phyloP scores from a whole-genome alignment of 2,113 vertebrate genomes.

The Pseudorasbora parva region DNA sequence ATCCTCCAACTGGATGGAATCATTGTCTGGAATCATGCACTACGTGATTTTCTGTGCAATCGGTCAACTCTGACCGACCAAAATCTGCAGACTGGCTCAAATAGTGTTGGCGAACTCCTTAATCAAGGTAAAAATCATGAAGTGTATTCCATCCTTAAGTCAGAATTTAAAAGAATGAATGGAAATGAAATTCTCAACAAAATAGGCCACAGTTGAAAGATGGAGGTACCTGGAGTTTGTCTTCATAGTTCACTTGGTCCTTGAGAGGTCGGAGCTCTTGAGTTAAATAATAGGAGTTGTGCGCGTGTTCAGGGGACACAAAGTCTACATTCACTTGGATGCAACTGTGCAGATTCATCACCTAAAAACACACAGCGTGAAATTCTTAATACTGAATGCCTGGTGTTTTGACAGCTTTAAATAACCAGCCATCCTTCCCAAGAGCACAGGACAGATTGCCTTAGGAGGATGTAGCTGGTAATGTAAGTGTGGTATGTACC shows the following conservation, averaged over 20 bases:
- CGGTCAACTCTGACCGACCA: no score
- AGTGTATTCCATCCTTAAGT: not conserved
- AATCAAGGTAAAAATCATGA: no score
- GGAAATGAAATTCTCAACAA: not conserved
- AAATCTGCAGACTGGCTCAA: no score
- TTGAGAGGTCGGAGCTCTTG: constrained; percentile 87
- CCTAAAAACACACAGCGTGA: constrained; percentile 66
- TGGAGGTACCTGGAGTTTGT: constrained; percentile 87
- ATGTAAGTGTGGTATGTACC: constrained; percentile 65
- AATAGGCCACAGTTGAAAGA: not conserved
- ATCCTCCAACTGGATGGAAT: not conserved
- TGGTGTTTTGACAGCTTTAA: not conserved
- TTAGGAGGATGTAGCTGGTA: not conserved
- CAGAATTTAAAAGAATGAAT: not conserved
- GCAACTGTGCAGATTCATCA: constrained; percentile 91
- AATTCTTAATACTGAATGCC: not conserved
- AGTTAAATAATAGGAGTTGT: constrained; percentile 89
- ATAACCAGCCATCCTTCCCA: not conserved
- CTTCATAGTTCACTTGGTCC: constrained; percentile 90
- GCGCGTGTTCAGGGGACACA: constrained; percentile 88
- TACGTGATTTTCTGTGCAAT: not conserved
- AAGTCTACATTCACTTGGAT: constrained; percentile 91
- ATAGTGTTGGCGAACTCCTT: not conserved
- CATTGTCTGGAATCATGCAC: not conserved
- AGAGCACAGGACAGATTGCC: not conserved